Conservation (phyloP, 2,797 vertebrate species). For the Microcaecilia unicolor region DNA sequence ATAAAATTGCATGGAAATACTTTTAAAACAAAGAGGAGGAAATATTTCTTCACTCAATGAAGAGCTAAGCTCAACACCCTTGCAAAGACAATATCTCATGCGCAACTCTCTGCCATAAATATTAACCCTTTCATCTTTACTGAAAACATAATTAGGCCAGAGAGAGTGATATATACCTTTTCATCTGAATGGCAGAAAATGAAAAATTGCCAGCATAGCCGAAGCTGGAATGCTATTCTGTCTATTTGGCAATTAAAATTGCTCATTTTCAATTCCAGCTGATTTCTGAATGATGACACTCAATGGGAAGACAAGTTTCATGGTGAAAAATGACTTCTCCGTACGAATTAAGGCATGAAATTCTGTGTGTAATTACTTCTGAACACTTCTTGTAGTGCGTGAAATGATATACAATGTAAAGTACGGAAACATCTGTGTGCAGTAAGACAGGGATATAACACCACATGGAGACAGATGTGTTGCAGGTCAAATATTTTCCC, state of each 20-base stretch:
- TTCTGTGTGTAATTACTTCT: no score
- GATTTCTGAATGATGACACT: slow-evolving; percentile 1
- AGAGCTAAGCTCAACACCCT: no score
- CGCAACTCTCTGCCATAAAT: slow-evolving; percentile 25
- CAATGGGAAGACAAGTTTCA: neutral
- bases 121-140: slow-evolving; percentile 52
- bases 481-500: no score
- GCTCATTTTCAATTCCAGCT: slow-evolving; percentile 33
- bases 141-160: slow-evolving; percentile 59
- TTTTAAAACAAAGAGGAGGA: no score
- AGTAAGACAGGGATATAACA: no score
- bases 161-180: slow-evolving; percentile 46
- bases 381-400: no score
- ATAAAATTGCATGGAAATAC: no score
- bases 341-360: no score
- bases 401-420: no score
- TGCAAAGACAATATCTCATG: slow-evolving; percentile 34
- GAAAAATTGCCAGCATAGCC: slow-evolving; percentile 26
- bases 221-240: slow-evolving; percentile 12
- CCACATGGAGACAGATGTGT: no score
- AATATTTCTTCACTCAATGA: no score
- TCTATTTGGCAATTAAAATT: slow-evolving; percentile 24
- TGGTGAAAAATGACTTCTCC: neutral
- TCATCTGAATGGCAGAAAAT: slow-evolving; percentile 18
- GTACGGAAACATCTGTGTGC: no score